These are phyloP conservation scores for Strigamia maritima DNA, from an alignment of 2,888 invertebrate species.

Conservation along the genomic window DNA sequence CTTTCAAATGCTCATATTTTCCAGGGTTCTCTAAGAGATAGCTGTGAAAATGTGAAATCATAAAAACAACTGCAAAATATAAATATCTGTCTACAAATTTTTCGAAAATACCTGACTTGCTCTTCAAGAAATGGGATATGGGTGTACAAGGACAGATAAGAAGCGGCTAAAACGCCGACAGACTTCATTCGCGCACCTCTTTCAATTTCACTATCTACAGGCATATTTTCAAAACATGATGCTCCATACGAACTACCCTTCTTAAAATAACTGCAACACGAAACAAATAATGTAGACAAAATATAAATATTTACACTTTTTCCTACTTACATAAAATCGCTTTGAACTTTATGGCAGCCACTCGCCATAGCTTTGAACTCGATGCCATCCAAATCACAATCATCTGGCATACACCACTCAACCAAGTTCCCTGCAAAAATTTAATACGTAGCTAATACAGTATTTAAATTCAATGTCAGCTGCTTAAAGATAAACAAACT, in stretches of 20 bases:
- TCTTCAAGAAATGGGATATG: constrained; percentile 53
- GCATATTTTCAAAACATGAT: constrained; percentile 54
- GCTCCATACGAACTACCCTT: constrained; percentile 52
- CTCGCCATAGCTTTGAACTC: constrained; percentile 56
- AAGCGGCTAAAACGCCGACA: constrained; percentile 53
- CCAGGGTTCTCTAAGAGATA: constrained; percentile 52
- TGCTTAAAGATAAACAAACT: constrained; percentile 34
- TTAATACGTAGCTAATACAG: background rate
- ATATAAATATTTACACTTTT: background rate
- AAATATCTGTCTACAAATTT: background rate
- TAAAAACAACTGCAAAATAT: no score
- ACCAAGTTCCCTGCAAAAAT: constrained; percentile 52
- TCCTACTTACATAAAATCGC: constrained; percentile 54
- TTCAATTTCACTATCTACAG: constrained; percentile 52
- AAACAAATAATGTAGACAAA: background rate
- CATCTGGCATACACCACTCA: constrained; percentile 54
- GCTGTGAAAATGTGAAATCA: constrained; percentile 47
- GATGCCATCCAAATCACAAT: constrained; percentile 53
- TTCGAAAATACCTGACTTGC: constrained; percentile 51
- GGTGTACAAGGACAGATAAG: constrained; percentile 52
- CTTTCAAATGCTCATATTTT: constrained; percentile 50
- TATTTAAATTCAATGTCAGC: background rate
- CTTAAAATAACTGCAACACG: constrained; percentile 51
- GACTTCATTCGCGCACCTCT: constrained; percentile 55
- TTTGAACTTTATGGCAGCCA: constrained; percentile 53